Percentiles rank a stretch among this genome's conserved stretches.
Conservation (phyloP, 1,140 invertebrate species). For the Macrostomum lignano region DNA sequence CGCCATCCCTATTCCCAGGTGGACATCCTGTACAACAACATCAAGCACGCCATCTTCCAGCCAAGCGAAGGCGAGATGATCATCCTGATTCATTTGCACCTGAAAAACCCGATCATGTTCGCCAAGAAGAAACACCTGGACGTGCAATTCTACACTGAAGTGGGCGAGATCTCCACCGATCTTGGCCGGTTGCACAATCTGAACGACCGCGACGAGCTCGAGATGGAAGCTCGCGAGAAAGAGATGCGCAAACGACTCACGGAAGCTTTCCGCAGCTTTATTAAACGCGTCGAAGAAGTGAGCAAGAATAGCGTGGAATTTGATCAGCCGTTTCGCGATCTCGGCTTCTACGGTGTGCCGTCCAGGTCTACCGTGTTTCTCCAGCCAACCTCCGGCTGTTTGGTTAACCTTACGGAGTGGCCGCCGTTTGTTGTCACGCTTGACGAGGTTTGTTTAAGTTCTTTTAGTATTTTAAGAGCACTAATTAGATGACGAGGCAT, state of each 20-base stretch:
- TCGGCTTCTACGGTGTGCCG: slow-evolving; percentile 89
- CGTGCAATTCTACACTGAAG: slow-evolving; percentile 97
- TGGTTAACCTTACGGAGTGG: slow-evolving; percentile 93
- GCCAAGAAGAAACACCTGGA: slow-evolving; percentile 96
- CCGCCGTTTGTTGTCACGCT: slow-evolving; percentile 90
- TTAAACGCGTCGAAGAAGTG: slow-evolving; percentile 77
- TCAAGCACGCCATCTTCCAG: slow-evolving; percentile 96
- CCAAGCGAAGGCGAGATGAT: slow-evolving; percentile 99
- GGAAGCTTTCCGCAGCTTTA: slow-evolving; percentile 86
- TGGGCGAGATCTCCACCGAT: slow-evolving; percentile 96
- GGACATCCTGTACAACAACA: slow-evolving; percentile 96
- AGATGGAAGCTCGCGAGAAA: slow-evolving; percentile 84
- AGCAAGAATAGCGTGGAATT: slow-evolving; percentile 92
- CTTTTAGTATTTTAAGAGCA: no score
- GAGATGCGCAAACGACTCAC: slow-evolving; percentile 83
- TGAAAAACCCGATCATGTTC: slow-evolving; percentile 95
- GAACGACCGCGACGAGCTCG: slow-evolving; percentile 92
- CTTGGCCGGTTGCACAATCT: slow-evolving; percentile 82
- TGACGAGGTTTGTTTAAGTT: no score
- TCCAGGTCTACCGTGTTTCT: slow-evolving; percentile 74
- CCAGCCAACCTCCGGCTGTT: slow-evolving; percentile 76
- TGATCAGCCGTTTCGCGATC: slow-evolving; percentile 81
- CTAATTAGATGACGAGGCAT: no score
- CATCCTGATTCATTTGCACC: slow-evolving; percentile 84
- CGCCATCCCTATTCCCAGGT: no score